Evolutionary conservation across 2,113 vertebrate genomes (phyloP).

Genomic region (Oxygymnocypris stewartii): DNA sequence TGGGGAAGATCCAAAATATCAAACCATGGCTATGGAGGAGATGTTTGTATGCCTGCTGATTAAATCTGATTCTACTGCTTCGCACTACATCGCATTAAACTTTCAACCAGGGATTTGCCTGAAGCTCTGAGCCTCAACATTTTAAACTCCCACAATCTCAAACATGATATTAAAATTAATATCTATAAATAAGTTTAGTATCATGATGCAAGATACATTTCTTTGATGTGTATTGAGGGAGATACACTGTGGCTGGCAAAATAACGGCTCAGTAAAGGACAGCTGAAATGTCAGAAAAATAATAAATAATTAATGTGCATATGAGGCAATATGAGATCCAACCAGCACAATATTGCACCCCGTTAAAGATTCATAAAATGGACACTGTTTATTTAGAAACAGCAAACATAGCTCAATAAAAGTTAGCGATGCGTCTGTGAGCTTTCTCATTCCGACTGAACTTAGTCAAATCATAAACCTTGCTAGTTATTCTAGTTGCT

Average conservation of each 20-base stretch:
- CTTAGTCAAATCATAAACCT: background rate
- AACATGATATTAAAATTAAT: slow-evolving; percentile 24
- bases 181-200: slow-evolving; percentile 15
- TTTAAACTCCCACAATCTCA: background rate
- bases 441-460: background rate
- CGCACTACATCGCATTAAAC: slow-evolving; percentile 13
- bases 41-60: slow-evolving; percentile 14
- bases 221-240: slow-evolving; percentile 17
- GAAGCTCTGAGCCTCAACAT: slow-evolving; percentile 11
- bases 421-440: background rate
- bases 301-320: slow-evolving; percentile 31
- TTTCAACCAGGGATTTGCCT: slow-evolving; percentile 16
- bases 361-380: slow-evolving; percentile 24
- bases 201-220: slow-evolving; percentile 19
- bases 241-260: slow-evolving; percentile 3
- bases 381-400: background rate
- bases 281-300: slow-evolving; percentile 49
- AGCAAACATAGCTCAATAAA: background rate
- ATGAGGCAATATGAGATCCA: slow-evolving; percentile 8
- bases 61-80: slow-evolving; percentile 26
- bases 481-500: background rate
- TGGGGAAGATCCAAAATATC: slow-evolving; percentile 32
- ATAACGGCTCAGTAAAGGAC: slow-evolving; percentile 44
- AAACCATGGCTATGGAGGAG: slow-evolving; percentile 2
- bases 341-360: slow-evolving; percentile 21